phyloP scores from a whole-genome alignment of 2,888 invertebrate species.

The Phytoseiulus persimilis region DNA sequence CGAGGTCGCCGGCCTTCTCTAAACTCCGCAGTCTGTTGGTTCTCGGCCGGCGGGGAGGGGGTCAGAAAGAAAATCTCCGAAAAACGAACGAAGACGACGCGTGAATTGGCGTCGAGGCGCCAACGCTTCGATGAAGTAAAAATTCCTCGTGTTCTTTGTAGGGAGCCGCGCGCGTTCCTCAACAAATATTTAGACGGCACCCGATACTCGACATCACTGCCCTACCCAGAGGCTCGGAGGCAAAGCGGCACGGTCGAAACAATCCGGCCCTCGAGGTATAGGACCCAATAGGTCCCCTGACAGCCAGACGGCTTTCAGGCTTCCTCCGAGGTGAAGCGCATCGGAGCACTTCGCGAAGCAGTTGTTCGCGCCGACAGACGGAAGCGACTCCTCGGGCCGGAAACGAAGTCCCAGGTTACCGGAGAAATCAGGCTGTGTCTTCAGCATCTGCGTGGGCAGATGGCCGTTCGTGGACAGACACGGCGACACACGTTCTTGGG shows the following conservation, averaged over 20 bases:
- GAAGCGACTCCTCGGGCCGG: neutral
- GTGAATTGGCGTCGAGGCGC: neutral
- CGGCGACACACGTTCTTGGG: neutral
- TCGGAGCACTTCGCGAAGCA: too few relatives aligned
- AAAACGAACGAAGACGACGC: neutral
- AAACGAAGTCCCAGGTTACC: neutral
- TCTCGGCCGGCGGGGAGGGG: neutral
- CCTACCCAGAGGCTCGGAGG: neutral
- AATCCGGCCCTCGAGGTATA: too few relatives aligned
- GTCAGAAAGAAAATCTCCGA: neutral
- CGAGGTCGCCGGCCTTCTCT: neutral
- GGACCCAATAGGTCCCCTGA: too few relatives aligned
- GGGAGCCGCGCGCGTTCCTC: neutral
- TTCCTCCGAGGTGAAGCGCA: neutral
- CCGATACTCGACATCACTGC: neutral
- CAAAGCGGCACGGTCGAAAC: neutral
- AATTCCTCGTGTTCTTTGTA: neutral
- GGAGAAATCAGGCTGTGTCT: neutral
- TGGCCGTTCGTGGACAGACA: neutral
- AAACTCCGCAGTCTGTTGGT: neutral
- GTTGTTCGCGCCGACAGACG: neutral
- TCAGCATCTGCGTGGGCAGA: neutral
- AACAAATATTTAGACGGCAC: slow-evolving; percentile 5
- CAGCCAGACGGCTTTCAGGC: too few relatives aligned
- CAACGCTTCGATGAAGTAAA: neutral